phyloP scores from a whole-genome alignment of 2,113 vertebrate genomes.

The Microcebus tavaratra region DNA sequence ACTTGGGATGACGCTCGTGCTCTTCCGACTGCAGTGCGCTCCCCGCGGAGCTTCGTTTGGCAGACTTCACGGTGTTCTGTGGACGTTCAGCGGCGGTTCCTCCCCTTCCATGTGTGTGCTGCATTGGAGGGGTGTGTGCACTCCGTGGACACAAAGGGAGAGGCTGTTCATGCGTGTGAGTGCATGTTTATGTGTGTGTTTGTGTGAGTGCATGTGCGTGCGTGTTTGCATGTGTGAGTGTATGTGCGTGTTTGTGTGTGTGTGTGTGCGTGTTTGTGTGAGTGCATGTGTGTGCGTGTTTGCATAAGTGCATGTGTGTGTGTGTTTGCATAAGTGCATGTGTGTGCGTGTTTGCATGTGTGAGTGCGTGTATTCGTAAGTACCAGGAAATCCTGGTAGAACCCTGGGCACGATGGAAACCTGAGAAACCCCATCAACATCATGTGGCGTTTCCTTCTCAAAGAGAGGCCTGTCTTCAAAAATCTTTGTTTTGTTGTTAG shows the following conservation, averaged over 20 bases:
- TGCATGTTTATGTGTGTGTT: not conserved
- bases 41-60: not conserved
- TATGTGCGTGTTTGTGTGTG: too few species aligned
- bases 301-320: fast-evolving
- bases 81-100: too few species aligned
- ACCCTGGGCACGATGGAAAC: not conserved
- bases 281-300: too few species aligned
- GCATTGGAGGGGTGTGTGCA: not conserved
- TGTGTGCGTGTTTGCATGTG: not conserved
- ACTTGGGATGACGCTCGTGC: not conserved
- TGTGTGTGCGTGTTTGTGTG: not conserved
- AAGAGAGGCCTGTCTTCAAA: not conserved
- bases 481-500: not conserved
- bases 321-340: not conserved
- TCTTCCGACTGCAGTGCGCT: not conserved
- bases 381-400: not conserved
- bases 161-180: too few species aligned
- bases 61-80: fast-evolving
- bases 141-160: not conserved
- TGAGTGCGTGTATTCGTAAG: not conserved
- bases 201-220: not conserved
- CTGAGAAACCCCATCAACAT: not conserved
- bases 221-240: too few species aligned
- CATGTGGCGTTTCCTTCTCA: not conserved
- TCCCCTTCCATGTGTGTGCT: not conserved